These are phyloP conservation scores for Marcusenius ussheri DNA, from an alignment of 2,113 vertebrate species.

Conservation along the genomic window DNA sequence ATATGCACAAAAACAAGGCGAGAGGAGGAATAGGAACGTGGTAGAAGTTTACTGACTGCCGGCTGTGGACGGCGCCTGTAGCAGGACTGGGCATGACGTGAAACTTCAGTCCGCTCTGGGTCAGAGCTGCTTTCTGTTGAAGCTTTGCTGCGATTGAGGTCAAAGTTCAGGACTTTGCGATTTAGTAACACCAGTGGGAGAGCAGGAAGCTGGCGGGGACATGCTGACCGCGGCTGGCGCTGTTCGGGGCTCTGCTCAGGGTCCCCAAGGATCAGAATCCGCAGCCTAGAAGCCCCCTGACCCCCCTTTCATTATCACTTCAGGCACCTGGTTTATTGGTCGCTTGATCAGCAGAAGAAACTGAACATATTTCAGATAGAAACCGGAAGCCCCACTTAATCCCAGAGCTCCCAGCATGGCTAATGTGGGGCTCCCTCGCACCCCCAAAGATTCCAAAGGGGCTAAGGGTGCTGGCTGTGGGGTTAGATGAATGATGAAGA, in stretches of 20 bases:
- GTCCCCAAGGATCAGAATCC: not conserved
- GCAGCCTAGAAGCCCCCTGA: not conserved
- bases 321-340: not conserved
- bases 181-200: not conserved
- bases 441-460: not conserved
- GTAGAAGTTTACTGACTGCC: not conserved
- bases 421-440: not conserved
- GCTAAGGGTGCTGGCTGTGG: not conserved
- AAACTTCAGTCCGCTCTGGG: not conserved
- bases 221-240: not conserved
- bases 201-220: not conserved
- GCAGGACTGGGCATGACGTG: not conserved
- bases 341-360: not conserved
- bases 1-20: not conserved
- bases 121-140: not conserved
- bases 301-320: not conserved
- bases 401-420: not conserved
- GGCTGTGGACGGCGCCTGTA: not conserved
- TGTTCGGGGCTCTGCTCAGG: not conserved
- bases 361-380: not conserved
- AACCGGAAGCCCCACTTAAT: not conserved
- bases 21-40: not conserved
- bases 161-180: not conserved
- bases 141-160: not conserved
- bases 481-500: not conserved